Evolutionary conservation across 1,140 invertebrate species (phyloP).

Genomic region (Magallana gigas): DNA sequence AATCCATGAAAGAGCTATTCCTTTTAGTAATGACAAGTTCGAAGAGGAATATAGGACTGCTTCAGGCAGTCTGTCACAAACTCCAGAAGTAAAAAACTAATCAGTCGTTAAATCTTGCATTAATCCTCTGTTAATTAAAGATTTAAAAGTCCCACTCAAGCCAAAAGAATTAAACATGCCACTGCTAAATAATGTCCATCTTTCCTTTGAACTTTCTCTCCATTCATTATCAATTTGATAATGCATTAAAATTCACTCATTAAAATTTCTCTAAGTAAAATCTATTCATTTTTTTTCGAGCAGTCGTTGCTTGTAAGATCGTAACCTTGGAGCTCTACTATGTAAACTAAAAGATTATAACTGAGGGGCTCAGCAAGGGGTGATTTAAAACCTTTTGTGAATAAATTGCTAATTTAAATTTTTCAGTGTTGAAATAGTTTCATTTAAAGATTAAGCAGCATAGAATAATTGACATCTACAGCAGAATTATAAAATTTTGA

Average conservation of each 20-base stretch:
- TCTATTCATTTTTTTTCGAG: not conserved
- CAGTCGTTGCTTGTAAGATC: slow-evolving; percentile 19
- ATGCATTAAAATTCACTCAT: slow-evolving; percentile 10
- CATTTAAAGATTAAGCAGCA: not conserved
- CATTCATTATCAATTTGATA: slow-evolving; percentile 13
- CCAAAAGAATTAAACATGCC: not conserved
- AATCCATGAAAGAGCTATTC: not conserved
- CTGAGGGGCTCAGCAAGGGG: slow-evolving; percentile 26
- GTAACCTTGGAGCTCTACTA: slow-evolving; percentile 41
- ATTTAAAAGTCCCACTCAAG: not conserved
- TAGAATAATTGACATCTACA: not conserved
- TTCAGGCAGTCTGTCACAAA: slow-evolving; percentile 8
- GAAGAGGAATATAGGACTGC: not conserved
- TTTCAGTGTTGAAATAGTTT: no score
- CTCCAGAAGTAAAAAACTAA: not conserved
- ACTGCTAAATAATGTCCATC: not conserved
- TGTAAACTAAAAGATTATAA: slow-evolving; percentile 16
- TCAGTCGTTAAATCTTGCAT: not conserved
- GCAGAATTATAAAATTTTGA: no score
- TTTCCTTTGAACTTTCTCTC: not conserved
- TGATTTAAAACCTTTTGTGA: no score
- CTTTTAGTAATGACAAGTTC: not conserved
- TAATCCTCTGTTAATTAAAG: slow-evolving; percentile 32
- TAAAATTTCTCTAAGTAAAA: not conserved
- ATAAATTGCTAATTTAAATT: no score